A percentile compares a stretch with the other conserved stretches of the same genome.
Conservation (phyloP, 2,113 vertebrate species). For the Panthera tigris region DNA sequence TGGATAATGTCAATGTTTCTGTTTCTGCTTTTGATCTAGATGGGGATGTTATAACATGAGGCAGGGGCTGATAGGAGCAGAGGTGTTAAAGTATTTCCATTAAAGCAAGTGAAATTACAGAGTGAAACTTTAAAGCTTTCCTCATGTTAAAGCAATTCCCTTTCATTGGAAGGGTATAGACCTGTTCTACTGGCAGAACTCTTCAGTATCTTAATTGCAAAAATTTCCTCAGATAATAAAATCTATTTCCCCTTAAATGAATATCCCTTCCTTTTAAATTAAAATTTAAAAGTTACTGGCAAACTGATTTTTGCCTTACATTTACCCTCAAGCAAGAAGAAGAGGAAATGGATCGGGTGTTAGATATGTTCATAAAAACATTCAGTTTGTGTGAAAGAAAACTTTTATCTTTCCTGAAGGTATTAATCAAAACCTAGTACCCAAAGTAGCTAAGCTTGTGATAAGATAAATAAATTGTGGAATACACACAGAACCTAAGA, state of each 20-base stretch:
- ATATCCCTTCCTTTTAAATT: background rate
- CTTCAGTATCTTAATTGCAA: background rate
- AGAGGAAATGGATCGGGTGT: background rate
- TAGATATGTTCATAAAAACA: background rate
- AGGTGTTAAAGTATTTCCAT: background rate
- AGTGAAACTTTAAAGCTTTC: background rate
- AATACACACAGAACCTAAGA: background rate
- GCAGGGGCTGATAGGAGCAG: background rate
- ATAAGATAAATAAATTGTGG: background rate
- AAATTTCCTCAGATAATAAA: background rate
- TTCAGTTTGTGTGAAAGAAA: background rate
- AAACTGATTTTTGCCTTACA: background rate
- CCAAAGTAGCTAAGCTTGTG: background rate
- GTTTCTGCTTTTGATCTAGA: background rate
- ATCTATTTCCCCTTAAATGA: background rate
- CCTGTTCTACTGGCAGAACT: background rate
- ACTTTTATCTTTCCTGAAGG: background rate
- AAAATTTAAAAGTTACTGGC: background rate
- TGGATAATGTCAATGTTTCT: background rate
- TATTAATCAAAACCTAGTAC: background rate
- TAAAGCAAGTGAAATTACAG: background rate
- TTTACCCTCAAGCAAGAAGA: background rate
- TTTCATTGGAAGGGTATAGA: background rate
- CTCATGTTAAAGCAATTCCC: background rate
- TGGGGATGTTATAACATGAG: background rate